phyloP scores from a whole-genome alignment of 2,113 vertebrate genomes.

The Lasiurus borealis region DNA sequence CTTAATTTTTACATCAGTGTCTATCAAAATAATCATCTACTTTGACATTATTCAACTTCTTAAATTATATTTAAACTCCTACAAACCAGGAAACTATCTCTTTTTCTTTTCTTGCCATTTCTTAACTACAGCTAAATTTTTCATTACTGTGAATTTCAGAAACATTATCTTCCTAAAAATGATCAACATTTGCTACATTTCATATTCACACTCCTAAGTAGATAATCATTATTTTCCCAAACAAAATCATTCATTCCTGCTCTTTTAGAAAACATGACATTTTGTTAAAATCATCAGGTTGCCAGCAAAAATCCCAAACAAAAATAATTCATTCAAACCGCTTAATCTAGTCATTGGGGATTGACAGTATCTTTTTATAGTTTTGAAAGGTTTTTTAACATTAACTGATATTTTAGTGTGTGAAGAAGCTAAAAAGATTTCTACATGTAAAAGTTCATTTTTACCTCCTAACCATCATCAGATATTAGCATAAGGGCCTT shows the following conservation, averaged over 20 bases:
- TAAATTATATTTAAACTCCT: conserved; percentile 46
- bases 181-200: conserved; percentile 67
- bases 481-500: conserved; percentile 86
- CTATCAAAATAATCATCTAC: conserved; percentile 59
- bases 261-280: conserved; percentile 79
- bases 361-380: conserved; percentile 89
- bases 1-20: conserved; percentile 58
- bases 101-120: conserved; percentile 37
- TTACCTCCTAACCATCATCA: conserved; percentile 84
- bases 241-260: conserved; percentile 77
- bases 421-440: conserved; percentile 87
- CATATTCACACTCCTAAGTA: conserved; percentile 45
- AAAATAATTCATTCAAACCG: conserved; percentile 88
- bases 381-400: conserved; percentile 89
- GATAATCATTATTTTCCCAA: conserved; percentile 73
- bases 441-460: conserved; percentile 87
- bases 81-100: background rate
- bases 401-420: conserved; percentile 87
- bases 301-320: conserved; percentile 85
- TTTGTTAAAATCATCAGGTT: conserved; percentile 85
- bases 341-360: conserved; percentile 86
- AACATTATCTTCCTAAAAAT: conserved; percentile 36
- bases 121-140: conserved; percentile 62
- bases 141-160: conserved; percentile 50
- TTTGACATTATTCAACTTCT: conserved; percentile 43